These are phyloP conservation scores for Melanerpes formicivorus DNA, from an alignment of 2,113 vertebrate species.

Conservation along the genomic window DNA sequence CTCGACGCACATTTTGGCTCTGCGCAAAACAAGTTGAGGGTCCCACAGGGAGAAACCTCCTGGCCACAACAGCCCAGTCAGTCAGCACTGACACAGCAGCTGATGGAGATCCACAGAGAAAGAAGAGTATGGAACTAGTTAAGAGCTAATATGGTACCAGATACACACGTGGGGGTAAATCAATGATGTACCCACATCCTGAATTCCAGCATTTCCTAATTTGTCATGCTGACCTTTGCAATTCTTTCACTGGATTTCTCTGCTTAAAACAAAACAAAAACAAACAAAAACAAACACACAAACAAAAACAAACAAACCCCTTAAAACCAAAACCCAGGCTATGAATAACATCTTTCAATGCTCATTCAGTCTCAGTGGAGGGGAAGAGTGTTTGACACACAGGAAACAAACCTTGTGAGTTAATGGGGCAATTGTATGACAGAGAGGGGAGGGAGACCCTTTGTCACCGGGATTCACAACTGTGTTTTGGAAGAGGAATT, in stretches of 20 bases:
- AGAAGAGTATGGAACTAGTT: not conserved
- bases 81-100: not conserved
- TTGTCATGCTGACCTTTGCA: not conserved
- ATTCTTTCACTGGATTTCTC: not conserved
- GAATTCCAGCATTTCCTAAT: not conserved
- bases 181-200: not conserved
- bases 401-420: not conserved
- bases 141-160: not conserved
- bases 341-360: not conserved
- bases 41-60: not conserved
- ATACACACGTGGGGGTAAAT: not conserved
- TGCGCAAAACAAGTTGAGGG: fast-evolving
- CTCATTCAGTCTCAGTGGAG: fast-evolving
- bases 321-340: not conserved
- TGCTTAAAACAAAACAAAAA: not conserved
- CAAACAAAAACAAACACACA: too few relatives aligned
- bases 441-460: not conserved
- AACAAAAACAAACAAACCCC: too few relatives aligned
- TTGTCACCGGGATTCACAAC: not conserved
- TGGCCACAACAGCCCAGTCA: too few relatives aligned
- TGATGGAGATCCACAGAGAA: not conserved
- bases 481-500: not conserved
- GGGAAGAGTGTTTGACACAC: fast-evolving
- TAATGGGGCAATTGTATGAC: not conserved
- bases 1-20: fast-evolving